A percentile compares a stretch with the other conserved stretches of the same genome.
phyloP scores from a whole-genome alignment of 2,888 invertebrate genomes.

The Pachliopta kotzebuea region DNA sequence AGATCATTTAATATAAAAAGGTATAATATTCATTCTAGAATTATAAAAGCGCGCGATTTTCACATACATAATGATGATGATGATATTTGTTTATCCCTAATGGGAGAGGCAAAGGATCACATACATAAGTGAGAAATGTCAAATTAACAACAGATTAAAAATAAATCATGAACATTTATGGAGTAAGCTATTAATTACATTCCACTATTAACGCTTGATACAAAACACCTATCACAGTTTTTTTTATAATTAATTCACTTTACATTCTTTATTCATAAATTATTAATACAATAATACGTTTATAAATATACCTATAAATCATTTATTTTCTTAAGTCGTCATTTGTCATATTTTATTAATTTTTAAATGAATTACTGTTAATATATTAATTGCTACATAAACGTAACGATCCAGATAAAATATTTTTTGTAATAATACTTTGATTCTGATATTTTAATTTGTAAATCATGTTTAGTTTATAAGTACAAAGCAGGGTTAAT shows the following conservation, averaged over 20 bases:
- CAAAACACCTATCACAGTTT: neutral
- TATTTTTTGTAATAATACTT: neutral
- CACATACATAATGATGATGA: too few species aligned
- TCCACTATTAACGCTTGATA: neutral
- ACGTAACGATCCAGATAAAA: neutral
- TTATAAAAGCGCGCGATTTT: neutral
- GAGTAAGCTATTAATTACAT: neutral
- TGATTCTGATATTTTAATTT: neutral
- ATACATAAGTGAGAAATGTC: too few species aligned
- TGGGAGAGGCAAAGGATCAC: too few species aligned
- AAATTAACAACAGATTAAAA: neutral
- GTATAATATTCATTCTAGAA: neutral
- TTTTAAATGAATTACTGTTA: neutral
- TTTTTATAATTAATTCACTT: neutral
- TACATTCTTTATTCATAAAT: neutral
- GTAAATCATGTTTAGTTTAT: conserved; percentile 22
- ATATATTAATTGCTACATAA: neutral
- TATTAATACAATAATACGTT: neutral
- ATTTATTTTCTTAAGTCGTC: neutral
- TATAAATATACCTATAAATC: too few species aligned
- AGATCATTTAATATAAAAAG: neutral
- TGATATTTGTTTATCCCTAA: too few species aligned
- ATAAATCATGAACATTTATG: neutral
- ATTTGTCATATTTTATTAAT: neutral
- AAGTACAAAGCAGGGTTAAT: conserved; percentile 36